A percentile compares a stretch with the other conserved stretches of the same genome.
Conservation (phyloP, 2,888 invertebrate genomes). For the Metalampra italica region DNA sequence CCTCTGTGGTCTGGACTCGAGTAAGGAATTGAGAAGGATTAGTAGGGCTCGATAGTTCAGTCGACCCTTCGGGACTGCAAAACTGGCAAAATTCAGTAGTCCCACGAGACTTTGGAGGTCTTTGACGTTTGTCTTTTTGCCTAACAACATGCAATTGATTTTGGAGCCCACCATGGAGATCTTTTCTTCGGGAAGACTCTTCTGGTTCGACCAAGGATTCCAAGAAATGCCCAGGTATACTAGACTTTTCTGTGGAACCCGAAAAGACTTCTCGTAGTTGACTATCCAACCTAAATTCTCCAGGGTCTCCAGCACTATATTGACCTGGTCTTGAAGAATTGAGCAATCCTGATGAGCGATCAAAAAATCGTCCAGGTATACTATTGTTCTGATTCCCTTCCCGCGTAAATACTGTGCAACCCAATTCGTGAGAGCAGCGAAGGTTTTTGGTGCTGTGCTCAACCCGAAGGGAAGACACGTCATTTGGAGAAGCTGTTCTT, state of each 20-base stretch:
- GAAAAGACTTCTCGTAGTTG: slow-evolving; percentile 14
- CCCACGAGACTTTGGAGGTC: slow-evolving; percentile 11
- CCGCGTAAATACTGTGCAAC: slow-evolving; percentile 13
- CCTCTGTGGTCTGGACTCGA: neutral
- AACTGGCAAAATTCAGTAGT: slow-evolving; percentile 15
- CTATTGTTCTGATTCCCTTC: slow-evolving; percentile 11
- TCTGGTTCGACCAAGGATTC: slow-evolving; percentile 15
- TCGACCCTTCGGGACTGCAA: slow-evolving; percentile 11
- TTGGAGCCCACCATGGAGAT: slow-evolving; percentile 4
- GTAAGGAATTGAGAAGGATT: neutral
- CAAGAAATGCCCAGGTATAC: slow-evolving; percentile 15
- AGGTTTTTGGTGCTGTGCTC: slow-evolving; percentile 23
- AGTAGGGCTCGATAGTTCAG: slow-evolving; percentile 8
- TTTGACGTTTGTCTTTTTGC: neutral
- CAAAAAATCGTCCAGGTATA: slow-evolving; percentile 20
- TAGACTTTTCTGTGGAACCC: slow-evolving; percentile 9
- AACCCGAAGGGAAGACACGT: slow-evolving; percentile 30
- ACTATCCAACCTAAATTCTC: slow-evolving; percentile 14
- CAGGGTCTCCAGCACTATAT: slow-evolving; percentile 2
- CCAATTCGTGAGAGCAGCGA: slow-evolving; percentile 18
- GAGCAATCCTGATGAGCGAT: slow-evolving; percentile 13
- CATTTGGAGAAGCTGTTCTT: too few species aligned
- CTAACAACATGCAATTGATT: neutral
- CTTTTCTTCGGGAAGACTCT: slow-evolving; percentile 8
- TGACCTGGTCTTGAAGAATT: slow-evolving; percentile 10